Evolutionary conservation across 2,888 invertebrate genomes (phyloP).

Genomic region (Dolomedes plantarius): DNA sequence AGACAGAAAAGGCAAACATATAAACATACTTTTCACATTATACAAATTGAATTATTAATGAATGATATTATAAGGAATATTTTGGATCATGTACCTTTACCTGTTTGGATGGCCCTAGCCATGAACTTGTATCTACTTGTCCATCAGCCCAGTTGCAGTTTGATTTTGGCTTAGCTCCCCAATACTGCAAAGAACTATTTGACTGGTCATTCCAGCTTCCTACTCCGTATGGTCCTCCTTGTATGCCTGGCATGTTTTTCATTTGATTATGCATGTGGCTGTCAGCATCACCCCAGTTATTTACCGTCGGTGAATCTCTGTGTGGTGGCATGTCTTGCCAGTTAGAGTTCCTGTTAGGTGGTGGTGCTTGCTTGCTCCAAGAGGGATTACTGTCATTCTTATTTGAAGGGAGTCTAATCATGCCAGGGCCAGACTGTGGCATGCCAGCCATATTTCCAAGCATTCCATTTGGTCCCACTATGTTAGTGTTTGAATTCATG

Average conservation of each 20-base stretch:
- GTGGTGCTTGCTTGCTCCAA: constrained; percentile 55
- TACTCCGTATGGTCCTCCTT: constrained; percentile 42
- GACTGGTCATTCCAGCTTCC: constrained; percentile 74
- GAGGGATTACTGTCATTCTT: constrained; percentile 35
- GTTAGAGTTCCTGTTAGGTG: constrained; percentile 36
- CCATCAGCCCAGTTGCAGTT: constrained; percentile 78
- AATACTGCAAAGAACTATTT: constrained; percentile 77
- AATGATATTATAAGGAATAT: too few species aligned
- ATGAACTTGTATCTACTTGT: constrained; percentile 81
- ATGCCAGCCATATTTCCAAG: constrained; percentile 74
- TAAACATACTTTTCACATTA: too few species aligned
- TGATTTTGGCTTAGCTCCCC: constrained; percentile 78
- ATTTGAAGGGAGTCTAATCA: constrained; percentile 72
- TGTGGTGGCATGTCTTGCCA: constrained; percentile 70
- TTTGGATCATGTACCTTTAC: too few species aligned
- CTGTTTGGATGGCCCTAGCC: constrained; percentile 81
- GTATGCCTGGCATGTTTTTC: constrained; percentile 56
- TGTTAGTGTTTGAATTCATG: constrained; percentile 25
- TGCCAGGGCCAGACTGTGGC: constrained; percentile 72
- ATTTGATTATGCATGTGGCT: constrained; percentile 42
- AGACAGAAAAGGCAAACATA: too few species aligned
- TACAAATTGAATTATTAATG: too few species aligned
- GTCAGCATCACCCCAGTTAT: constrained; percentile 63
- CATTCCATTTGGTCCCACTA: constrained; percentile 36
- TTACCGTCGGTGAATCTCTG: constrained; percentile 61